Evolutionary conservation across 2,113 vertebrate genomes (phyloP).

Genomic region (Pontoporia blainvillei): DNA sequence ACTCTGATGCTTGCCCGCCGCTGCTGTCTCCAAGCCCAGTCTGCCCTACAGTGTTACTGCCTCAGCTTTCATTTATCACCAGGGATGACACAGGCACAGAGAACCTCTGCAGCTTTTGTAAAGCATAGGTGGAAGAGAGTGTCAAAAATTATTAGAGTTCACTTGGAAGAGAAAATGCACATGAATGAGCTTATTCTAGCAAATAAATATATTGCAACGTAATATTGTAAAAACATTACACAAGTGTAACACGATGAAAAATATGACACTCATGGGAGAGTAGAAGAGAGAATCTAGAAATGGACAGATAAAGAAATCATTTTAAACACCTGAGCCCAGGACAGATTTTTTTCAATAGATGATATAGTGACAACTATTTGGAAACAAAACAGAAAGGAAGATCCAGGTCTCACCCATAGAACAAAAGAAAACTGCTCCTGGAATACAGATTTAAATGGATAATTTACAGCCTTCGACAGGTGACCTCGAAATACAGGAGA

Average conservation of each 20-base stretch:
- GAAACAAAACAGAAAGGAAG: neutral
- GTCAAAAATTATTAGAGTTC: neutral
- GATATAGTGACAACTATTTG: neutral
- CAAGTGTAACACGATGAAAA: neutral
- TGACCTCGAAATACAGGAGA: neutral
- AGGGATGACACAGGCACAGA: neutral
- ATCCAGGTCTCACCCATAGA: neutral
- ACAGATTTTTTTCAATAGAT: neutral
- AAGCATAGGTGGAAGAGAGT: neutral
- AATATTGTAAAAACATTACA: neutral
- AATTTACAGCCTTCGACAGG: neutral
- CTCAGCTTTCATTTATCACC: neutral
- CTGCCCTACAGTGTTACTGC: neutral
- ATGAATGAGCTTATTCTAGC: neutral
- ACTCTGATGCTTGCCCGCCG: rapidly evolving
- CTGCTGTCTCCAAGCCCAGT: neutral
- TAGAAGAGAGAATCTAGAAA: neutral
- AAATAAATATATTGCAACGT: neutral
- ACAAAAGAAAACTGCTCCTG: neutral
- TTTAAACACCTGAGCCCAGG: neutral
- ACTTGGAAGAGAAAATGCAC: neutral
- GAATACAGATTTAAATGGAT: neutral
- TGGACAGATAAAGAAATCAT: neutral
- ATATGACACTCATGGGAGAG: too few species aligned
- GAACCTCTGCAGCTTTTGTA: neutral